phyloP scores from a whole-genome alignment of 1,140 invertebrate genomes.

The Ptiloglossa arizonensis region DNA sequence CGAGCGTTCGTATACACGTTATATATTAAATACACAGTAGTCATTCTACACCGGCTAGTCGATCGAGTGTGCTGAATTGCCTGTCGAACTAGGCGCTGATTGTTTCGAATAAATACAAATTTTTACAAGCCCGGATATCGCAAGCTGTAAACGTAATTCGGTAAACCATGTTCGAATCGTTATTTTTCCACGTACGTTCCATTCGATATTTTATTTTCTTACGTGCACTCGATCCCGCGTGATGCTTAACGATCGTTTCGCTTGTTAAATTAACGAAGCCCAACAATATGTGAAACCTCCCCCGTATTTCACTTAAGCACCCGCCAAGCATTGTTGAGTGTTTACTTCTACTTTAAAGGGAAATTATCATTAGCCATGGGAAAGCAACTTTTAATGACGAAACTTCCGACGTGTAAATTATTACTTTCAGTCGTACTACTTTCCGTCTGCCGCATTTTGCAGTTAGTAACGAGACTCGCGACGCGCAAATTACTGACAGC shows the following conservation, averaged over 20 bases:
- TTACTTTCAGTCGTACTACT: conserved; percentile 31
- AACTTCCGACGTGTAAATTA: conserved; percentile 29
- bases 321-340: not conserved
- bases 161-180: too few species aligned
- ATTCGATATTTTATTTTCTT: too few species aligned
- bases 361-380: conserved; percentile 39
- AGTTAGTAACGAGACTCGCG: not conserved
- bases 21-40: too few species aligned
- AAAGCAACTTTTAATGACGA: conserved; percentile 43
- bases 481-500: not conserved
- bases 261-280: not conserved
- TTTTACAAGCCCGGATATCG: too few species aligned
- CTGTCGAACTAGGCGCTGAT: too few species aligned
- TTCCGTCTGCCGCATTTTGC: conserved; percentile 3
- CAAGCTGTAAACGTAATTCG: too few species aligned
- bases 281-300: not conserved
- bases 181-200: too few species aligned
- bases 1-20: too few species aligned
- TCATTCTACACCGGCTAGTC: too few species aligned
- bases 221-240: too few species aligned
- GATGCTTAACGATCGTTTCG: not conserved
- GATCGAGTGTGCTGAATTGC: too few species aligned
- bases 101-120: too few species aligned
- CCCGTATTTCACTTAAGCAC: not conserved
- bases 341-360: conserved; percentile 4